A percentile compares a stretch with the other conserved stretches of the same genome.
phyloP scores from a whole-genome alignment of 1,140 invertebrate genomes.

The Lordiphosa stackelbergi region DNA sequence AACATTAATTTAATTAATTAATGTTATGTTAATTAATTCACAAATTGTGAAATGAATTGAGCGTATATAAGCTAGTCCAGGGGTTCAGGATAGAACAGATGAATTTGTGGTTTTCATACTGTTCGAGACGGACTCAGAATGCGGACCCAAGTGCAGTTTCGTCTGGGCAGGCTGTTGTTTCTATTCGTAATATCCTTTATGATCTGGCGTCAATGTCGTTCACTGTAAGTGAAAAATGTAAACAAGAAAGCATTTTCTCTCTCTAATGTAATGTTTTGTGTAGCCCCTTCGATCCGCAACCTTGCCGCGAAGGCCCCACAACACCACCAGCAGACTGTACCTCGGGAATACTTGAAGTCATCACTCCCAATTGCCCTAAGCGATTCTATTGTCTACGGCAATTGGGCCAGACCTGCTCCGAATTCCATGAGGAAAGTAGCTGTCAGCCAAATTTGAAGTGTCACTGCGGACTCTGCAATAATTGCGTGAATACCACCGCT shows the following conservation, averaged over 20 bases:
- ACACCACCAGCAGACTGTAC: not conserved
- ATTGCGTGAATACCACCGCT: not conserved
- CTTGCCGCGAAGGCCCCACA: conserved; percentile 1
- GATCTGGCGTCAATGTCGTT: conserved; percentile 18
- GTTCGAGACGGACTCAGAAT: conserved; percentile 17
- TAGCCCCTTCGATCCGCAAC: not conserved
- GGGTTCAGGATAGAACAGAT: not conserved
- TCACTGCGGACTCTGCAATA: conserved; percentile 7
- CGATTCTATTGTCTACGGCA: conserved; percentile 12
- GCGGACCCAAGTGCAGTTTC: conserved; percentile 21
- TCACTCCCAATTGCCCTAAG: not conserved
- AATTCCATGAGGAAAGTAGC: conserved; percentile 6
- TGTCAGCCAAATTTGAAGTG: conserved; percentile 11
- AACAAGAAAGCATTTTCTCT: not conserved
- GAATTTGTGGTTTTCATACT: not conserved
- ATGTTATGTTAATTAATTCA: conserved; percentile 41
- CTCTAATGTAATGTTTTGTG: too few relatives aligned
- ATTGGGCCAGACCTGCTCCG: conserved; percentile 6
- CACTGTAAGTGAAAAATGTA: conserved; percentile 13
- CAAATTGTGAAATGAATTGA: conserved; percentile 13
- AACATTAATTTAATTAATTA: conserved; percentile 30
- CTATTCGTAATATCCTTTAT: conserved; percentile 13
- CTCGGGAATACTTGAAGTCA: not conserved
- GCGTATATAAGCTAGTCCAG: conserved; percentile 35
- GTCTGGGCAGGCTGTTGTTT: conserved; percentile 17